Evolutionary conservation across 2,113 vertebrate genomes (phyloP), one percentile per base, ranked within the genome.

Genomic region (Seriola quinqueradiata): DNA sequence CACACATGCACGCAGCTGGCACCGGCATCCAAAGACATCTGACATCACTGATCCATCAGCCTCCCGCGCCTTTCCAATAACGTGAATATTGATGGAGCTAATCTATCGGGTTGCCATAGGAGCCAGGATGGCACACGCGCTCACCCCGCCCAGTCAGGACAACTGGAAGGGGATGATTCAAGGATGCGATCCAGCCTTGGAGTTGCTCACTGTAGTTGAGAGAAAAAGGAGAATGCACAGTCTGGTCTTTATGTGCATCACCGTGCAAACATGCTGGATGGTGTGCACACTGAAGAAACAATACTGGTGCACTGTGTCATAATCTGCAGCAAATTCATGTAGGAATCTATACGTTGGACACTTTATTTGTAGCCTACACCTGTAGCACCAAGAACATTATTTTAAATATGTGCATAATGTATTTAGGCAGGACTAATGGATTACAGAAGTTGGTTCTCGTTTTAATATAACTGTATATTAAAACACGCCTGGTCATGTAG

Each of bases 41-140:
- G 94, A 92, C 95, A 95, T 95, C 96, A 93, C 94, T 90, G 91
- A 94, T 95, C 95, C 95, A 93, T 93, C 95, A 94, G 93, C 94
- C 91, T 78, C 95, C 89, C 91, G 94, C 94, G 94, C 94, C 87
- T 77, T 50, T 93, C 94, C 86, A 95, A 93, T 94, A 94, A 94
- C 93, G 93, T 92, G 94, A 96, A 96, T 96, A 95, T 95, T 94
- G 96, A 95, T 94, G 95, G 95, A 95, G 94, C 92, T 94, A 91
- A 95, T 96, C 95, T 91, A 95, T 92, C 91, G 94, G 95, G 96
- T 97, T 97, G 96, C 96, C 96, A 97, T 96, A 96, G 96, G 93
- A 97, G 96, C 96, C 88, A 59, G 93, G 92, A 92, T 95, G 92
- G 95, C 94, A 96, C 94, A 90, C 91, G 94, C 77, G 68, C 95